Conservation (phyloP, 35 echinoderm and acorn worm species). For the Apostichopus parvimensis region DNA sequence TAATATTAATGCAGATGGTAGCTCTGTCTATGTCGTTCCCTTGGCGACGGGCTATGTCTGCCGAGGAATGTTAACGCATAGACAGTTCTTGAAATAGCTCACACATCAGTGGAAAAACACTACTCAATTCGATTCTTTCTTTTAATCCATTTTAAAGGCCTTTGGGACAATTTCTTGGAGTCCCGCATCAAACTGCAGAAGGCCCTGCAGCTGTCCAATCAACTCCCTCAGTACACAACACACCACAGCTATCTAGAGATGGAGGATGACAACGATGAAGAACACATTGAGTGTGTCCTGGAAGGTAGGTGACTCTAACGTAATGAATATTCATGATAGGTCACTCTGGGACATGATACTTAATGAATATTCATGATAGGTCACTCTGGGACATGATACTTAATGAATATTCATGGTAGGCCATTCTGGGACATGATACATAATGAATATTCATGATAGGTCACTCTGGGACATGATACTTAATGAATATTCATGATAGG, state of each 20-base stretch:
- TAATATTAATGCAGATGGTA: too few species aligned
- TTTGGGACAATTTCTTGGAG: constrained; percentile 95
- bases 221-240: constrained; percentile 75
- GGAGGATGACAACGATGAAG: constrained; percentile 39
- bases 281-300: constrained; percentile 12
- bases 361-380: not conserved
- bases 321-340: constrained; percentile 3
- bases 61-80: too few species aligned
- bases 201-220: constrained; percentile 66
- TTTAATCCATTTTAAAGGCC: constrained; percentile 29
- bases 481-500: not conserved
- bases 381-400: not conserved
- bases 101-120: too few species aligned
- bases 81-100: too few species aligned
- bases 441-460: not conserved
- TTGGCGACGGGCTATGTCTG: too few species aligned
- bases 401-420: not conserved
- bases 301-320: constrained; percentile 36
- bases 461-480: not conserved
- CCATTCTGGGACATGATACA: not conserved
- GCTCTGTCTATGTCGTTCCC: too few species aligned
- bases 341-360: not conserved
- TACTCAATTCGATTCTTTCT: too few species aligned
- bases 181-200: constrained; percentile 91
- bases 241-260: constrained; percentile 47